Evolutionary conservation across 2,113 vertebrate genomes (phyloP), one percentile per base, ranked within the genome.

Genomic region (Elanus axillaris): DNA sequence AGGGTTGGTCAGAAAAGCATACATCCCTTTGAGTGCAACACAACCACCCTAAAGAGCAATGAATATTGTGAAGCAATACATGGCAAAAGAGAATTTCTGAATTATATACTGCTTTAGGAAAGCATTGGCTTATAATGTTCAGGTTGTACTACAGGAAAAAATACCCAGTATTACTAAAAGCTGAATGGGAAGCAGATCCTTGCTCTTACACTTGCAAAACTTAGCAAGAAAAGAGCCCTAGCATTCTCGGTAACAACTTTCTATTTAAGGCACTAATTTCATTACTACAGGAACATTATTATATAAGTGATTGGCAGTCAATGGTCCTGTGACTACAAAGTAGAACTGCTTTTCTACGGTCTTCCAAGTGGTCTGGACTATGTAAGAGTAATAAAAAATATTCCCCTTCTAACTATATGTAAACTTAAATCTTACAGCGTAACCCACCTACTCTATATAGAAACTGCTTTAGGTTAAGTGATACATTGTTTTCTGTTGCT

Each of bases 321-420:
- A 3, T 10, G 7, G 16, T 55, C 15, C 26, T 16, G 3, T 15
- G 19, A 71, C 48, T 60, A 75, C 8, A 19, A 88, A 81, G 22
- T 36, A 59, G 87, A 67, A 16, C 47, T 93, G 26, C 40, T 50
- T 63, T 66, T 59, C n/a, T 32, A 13, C 1, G 0, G 10, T 52
- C 4, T 77, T 86, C 13, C 6, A 58, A 76, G 36, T 3, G 3
- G 6, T 26, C 34, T 58, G 34, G 7, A 62, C 13, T 75, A 83
- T 3, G 13, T 8, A 79, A 48, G 5, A 7, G 16, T 13, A 31
- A 34, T 62, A 10, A 20, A 20, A 53, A 12, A 11, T 17, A 17
- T 1, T 21, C 50, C 3, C 7, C 16, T 50, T 72, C 9, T 42
- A 59, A 84, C 11, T 53, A 32, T 4, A 60, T 0, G 1, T 8